A percentile compares a stretch with the other conserved stretches of the same genome.
Conservation (phyloP, 2,888 invertebrate genomes). For the Cordilura impudica region DNA sequence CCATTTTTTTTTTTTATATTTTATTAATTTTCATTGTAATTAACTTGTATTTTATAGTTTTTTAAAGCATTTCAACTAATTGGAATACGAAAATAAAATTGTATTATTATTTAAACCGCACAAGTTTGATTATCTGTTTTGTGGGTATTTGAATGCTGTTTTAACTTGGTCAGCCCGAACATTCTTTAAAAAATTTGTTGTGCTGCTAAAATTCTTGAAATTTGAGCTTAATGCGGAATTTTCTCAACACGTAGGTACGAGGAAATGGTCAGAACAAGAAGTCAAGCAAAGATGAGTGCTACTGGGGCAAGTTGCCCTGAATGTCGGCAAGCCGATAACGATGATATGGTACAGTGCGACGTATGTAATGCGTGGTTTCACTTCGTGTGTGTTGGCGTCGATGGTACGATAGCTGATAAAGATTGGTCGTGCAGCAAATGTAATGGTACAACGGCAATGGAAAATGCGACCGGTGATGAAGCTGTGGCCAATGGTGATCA, state of each 20-base stretch:
- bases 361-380: neutral
- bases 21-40: no score
- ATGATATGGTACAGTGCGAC: neutral
- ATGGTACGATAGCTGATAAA: neutral
- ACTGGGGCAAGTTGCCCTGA: neutral
- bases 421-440: neutral
- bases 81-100: no score
- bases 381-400: slow-evolving; percentile 4
- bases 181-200: neutral
- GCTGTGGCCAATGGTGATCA: neutral
- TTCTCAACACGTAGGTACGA: neutral
- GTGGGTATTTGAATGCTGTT: no score
- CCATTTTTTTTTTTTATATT: no score
- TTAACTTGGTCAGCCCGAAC: no score
- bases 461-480: no score
- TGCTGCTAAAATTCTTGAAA: neutral
- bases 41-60: no score
- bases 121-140: no score
- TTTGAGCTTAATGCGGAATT: neutral
- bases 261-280: neutral
- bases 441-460: neutral
- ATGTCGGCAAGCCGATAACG: neutral
- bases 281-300: neutral
- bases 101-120: no score
- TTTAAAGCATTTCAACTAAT: no score